Evolutionary conservation across 1,140 invertebrate species (phyloP).

Genomic region (Pseudomyrmex flavicornis): DNA sequence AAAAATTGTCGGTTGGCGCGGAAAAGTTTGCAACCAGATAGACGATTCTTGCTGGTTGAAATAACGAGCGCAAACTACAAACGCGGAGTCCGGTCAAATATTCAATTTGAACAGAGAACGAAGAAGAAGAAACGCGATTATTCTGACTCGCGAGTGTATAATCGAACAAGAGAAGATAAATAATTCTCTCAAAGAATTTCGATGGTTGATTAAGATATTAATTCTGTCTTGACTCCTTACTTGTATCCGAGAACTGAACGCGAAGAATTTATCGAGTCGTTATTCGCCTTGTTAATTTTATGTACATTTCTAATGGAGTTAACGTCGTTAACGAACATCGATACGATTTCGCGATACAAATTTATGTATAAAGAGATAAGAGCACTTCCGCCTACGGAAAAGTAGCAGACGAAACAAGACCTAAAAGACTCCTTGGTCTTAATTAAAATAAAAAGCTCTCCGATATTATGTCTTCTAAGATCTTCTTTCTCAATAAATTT

Average conservation of each 20-base stretch:
- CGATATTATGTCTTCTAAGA: neutral
- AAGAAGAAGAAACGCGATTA: conserved; percentile 7
- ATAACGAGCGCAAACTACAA: conserved; percentile 36
- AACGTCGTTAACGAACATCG: conserved; percentile 31
- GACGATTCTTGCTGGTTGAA: conserved; percentile 47
- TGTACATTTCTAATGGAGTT: conserved; percentile 39
- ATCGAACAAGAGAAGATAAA: conserved; percentile 24
- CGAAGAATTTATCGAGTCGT: conserved; percentile 34
- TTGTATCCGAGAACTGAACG: neutral
- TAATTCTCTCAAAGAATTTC: conserved; percentile 53
- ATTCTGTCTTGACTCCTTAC: conserved; percentile 46
- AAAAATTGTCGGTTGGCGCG: conserved; percentile 9
- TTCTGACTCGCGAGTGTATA: neutral
- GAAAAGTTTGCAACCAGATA: conserved; percentile 8
- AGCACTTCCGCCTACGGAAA: neutral
- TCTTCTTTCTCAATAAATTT: neutral
- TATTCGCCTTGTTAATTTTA: conserved; percentile 45
- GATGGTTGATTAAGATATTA: conserved; percentile 37
- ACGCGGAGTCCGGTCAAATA: conserved; percentile 27
- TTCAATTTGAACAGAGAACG: neutral
- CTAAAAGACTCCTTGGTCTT: neutral
- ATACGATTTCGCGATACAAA: conserved; percentile 13
- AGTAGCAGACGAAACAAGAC: conserved; percentile 6
- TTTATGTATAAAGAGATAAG: conserved; percentile 14
- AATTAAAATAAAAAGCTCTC: no score